Evolutionary conservation across 2,888 invertebrate genomes (phyloP), one percentile per base, ranked within the genome.

Genomic region (Parascotia fuliginaria): DNA sequence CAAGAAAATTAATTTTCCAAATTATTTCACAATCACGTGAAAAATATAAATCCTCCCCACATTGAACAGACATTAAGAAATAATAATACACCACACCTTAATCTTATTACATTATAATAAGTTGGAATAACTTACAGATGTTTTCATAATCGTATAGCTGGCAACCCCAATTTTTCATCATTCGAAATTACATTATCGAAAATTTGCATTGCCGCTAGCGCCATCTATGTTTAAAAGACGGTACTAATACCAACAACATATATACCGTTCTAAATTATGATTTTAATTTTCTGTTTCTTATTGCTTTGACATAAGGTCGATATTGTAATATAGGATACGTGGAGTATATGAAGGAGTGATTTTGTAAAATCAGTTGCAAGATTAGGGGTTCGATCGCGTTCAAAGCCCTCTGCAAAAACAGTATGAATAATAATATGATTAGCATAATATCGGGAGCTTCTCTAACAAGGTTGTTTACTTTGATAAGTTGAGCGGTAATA

Each of bases 381-480:
- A 91, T 90, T 89, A 89, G 88, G 86, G 85, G 72, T 76, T 75
- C 78, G 75, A 75, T 81, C 74, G 78, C 77, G 74, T 77, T 70
- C 60, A 69, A 75, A 77, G 83, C 91, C 88, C 90, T 90, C 78
- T 83, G 79, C 83, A 87, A 89, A 91, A 89, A 90, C 90, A 89
- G 83, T 85, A 89, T 91, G 91, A 90, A 90, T 91, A 90, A 90
- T 91, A 91, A 90, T 89, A 70, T 76, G 77, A 90, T 90, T 88
- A 85, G 85, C 91, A 91, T 91, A 89, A 89, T 87, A 87, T 87
- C 80, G 77, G 73, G 70, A 81, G 82, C 74, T 76, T 77, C 74
- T 85, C 82, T 81, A 81, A 83, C 79, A 75, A 83, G 79, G 74
- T 79, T 87, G 83, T 89, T 87, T 89, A 81, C 85, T 86, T 88